A percentile compares a stretch with the other conserved stretches of the same genome.
phyloP scores from a whole-genome alignment of 2,797 vertebrate species.

The Prionace glauca region DNA sequence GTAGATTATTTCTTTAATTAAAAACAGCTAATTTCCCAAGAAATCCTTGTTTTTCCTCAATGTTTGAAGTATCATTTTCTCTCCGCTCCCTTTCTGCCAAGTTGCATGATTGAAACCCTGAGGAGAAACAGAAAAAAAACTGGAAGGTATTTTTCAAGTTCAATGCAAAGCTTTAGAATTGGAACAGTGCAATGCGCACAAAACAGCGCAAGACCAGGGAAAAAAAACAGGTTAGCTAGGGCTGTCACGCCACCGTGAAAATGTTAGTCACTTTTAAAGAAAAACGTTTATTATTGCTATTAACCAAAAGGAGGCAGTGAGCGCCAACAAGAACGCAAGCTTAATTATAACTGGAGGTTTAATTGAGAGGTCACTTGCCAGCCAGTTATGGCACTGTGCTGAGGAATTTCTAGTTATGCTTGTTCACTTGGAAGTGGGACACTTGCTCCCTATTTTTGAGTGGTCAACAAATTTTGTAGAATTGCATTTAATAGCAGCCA shows the following conservation, averaged over 20 bases:
- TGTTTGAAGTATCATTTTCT: neutral
- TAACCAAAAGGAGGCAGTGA: neutral
- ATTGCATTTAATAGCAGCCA: neutral
- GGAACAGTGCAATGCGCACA: too few species aligned
- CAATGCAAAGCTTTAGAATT: neutral
- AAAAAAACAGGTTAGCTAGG: neutral
- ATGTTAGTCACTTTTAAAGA: neutral
- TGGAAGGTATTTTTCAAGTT: neutral
- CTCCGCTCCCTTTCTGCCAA: neutral
- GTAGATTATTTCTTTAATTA: neutral
- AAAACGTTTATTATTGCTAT: neutral
- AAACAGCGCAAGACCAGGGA: neutral
- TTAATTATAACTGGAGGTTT: neutral
- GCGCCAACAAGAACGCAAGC: neutral
- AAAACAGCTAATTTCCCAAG: neutral
- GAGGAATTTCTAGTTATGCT: neutral
- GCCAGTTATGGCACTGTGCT: neutral
- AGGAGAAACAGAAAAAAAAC: neutral
- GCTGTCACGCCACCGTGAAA: neutral
- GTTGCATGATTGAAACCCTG: neutral
- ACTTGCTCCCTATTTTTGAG: neutral
- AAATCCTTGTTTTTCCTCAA: neutral
- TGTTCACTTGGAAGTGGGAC: neutral
- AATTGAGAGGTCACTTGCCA: neutral
- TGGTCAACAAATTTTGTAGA: neutral